These are phyloP conservation scores for Macrobrachium nipponense DNA, from an alignment of 1,140 invertebrate species.

Conservation along the genomic window DNA sequence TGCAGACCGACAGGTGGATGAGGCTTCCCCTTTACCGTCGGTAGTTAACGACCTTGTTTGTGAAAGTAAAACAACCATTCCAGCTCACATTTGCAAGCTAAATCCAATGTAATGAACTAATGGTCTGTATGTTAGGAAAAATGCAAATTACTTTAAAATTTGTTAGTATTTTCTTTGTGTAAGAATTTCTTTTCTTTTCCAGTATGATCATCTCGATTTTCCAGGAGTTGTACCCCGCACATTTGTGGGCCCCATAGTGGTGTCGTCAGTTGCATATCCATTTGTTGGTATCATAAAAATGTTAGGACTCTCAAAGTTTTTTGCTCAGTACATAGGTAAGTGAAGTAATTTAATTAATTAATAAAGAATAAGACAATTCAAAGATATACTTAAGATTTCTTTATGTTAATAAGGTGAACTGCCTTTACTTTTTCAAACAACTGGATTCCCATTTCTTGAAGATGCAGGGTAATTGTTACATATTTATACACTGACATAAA, in stretches of 20 bases:
- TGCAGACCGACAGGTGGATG: too few relatives aligned
- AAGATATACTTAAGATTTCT: background rate
- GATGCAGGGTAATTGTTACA: too few relatives aligned
- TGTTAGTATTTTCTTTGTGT: background rate
- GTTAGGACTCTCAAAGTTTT: slow-evolving; percentile 85
- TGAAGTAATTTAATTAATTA: slow-evolving; percentile 48
- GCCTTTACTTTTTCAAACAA: too few relatives aligned
- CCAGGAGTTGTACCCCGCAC: slow-evolving; percentile 98
- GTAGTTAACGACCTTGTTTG: too few relatives aligned
- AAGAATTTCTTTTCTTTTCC: slow-evolving; percentile 67
- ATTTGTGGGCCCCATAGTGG: slow-evolving; percentile 91
- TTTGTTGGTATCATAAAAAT: slow-evolving; percentile 78
- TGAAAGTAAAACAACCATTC: too few relatives aligned
- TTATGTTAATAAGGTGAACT: too few relatives aligned
- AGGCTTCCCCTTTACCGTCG: too few relatives aligned
- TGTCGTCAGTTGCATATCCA: slow-evolving; percentile 84
- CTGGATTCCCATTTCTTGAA: background rate
- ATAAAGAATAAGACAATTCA: background rate
- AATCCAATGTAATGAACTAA: too few relatives aligned
- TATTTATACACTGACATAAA: too few relatives aligned
- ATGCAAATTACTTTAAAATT: background rate
- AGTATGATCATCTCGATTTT: slow-evolving; percentile 99
- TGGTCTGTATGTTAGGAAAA: background rate
- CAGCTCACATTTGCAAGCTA: too few relatives aligned
- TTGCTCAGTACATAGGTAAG: slow-evolving; percentile 91